Conservation (phyloP, 2,888 invertebrate species). For the Melipona bicolor region DNA sequence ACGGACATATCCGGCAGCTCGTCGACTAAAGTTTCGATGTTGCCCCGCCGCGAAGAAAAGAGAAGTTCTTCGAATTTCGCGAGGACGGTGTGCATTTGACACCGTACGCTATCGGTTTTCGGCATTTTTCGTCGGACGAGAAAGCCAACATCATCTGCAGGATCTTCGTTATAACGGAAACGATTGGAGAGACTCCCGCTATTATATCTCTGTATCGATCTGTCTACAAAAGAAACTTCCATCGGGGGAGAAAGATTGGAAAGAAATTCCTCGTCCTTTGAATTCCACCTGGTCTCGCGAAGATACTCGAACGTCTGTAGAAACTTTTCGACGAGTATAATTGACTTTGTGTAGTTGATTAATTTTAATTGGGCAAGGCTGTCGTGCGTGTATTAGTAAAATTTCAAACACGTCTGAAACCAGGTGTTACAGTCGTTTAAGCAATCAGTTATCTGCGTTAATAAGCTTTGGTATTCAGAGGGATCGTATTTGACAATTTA, state of each 20-base stretch:
- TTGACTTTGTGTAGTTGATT: neutral
- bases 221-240: too few relatives aligned
- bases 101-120: constrained; percentile 32
- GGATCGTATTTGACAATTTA: too few relatives aligned
- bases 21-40: constrained; percentile 27
- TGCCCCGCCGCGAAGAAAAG: neutral
- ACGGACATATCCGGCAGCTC: constrained; percentile 14
- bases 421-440: too few relatives aligned
- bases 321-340: neutral
- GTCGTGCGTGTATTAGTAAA: too few relatives aligned
- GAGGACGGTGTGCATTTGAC: constrained; percentile 30
- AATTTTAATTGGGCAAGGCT: too few relatives aligned
- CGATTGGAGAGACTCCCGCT: neutral
- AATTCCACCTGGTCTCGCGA: neutral
- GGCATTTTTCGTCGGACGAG: constrained; percentile 17
- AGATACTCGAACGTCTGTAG: neutral
- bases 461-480: too few relatives aligned
- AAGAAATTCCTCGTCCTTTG: too few relatives aligned
- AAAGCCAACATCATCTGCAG: constrained; percentile 16
- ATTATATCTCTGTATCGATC: neutral
- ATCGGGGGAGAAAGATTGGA: neutral
- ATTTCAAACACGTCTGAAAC: too few relatives aligned
- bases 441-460: too few relatives aligned
- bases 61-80: constrained; percentile 29
- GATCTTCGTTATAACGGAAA: constrained; percentile 16